These are phyloP conservation scores for Battus philenor DNA, from an alignment of 1,140 invertebrate species.

Conservation along the genomic window DNA sequence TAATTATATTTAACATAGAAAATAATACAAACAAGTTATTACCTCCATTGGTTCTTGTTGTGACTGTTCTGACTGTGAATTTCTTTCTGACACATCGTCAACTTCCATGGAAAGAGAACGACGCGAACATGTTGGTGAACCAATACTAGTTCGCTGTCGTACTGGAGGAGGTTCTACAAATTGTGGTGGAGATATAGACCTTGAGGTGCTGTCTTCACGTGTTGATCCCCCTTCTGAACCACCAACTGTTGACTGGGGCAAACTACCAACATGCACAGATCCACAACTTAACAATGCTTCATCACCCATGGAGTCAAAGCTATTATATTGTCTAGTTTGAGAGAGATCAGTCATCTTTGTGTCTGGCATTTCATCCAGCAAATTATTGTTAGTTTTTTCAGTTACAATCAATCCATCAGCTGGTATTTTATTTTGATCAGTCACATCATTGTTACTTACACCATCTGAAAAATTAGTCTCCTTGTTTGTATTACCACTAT, in stretches of 20 bases:
- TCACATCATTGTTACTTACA: slow-evolving; percentile 51
- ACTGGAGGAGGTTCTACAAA: slow-evolving; percentile 66
- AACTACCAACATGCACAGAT: slow-evolving; percentile 49
- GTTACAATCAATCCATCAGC: slow-evolving; percentile 70
- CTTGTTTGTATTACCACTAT: slow-evolving; percentile 41
- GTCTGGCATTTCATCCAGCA: slow-evolving; percentile 71
- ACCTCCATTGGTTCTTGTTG: slow-evolving; percentile 68
- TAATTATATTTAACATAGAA: background rate
- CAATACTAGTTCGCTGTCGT: slow-evolving; percentile 45
- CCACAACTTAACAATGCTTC: slow-evolving; percentile 65
- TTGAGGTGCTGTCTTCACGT: slow-evolving; percentile 60
- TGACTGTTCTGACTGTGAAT: slow-evolving; percentile 54
- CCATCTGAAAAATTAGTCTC: slow-evolving; percentile 48
- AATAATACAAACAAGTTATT: slow-evolving; percentile 15
- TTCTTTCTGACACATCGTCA: slow-evolving; percentile 64
- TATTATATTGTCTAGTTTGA: slow-evolving; percentile 67
- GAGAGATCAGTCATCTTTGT: slow-evolving; percentile 73
- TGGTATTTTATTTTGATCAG: slow-evolving; percentile 63
- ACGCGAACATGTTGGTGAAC: slow-evolving; percentile 62
- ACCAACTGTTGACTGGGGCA: slow-evolving; percentile 52
- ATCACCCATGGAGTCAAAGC: slow-evolving; percentile 70
- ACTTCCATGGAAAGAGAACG: slow-evolving; percentile 69
- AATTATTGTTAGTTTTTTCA: slow-evolving; percentile 68
- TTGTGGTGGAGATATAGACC: slow-evolving; percentile 62
- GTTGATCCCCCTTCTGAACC: slow-evolving; percentile 55